Base-by-base conservation (phyloP, 2,888 invertebrate species). In the Agonopterix subpropinquella region DNA sequence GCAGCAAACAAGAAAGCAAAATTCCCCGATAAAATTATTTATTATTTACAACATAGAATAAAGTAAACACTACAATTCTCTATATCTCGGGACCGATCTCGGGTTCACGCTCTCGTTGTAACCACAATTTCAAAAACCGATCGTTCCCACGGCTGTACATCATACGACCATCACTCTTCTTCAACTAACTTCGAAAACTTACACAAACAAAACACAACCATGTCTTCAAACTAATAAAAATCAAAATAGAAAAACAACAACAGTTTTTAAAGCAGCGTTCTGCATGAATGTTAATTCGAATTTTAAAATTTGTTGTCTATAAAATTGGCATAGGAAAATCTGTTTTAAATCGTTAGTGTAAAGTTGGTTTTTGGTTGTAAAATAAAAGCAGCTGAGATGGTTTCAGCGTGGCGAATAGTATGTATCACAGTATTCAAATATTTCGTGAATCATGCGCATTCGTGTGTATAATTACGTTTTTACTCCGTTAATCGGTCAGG, bases 111-210 rank as follows among this genome's bases (percentile, higher is more conserved):
- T 80, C 74, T 72, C 73, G 67, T 75, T 67, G 56, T 62, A 64
- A 54, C 65, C 59, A 68, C 58, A 57, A 57, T 73, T 80, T 77
- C 77, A 72, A 63, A 71, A 79, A 76, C 77, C 58, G 69, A 74
- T 70, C 67, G 78, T 85, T 86, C 85, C 85, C 85, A 86, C 85
- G 85, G 70, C 67, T 64, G 73, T 69, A 66, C 71, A 70, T 74
- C 79, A 78, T 81, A 81, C 68, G 65, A 67, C 59, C 65, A 62
- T 70, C 64, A 56, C 55, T 73, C 72, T 65, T 74, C 72, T 67
- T 63, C 65, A 44, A 66, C 58, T 53, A 62, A 67, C 52, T 51
- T 57, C 49, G 46, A 35, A 50, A 47, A 52, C 47, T 49, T 48
- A 48, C 2, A 15, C 56, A 61, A 49, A 18, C 47, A 41, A 66